phyloP scores from a whole-genome alignment of 53 echinoderm and acorn worm species.

The Luidia sarsii region DNA sequence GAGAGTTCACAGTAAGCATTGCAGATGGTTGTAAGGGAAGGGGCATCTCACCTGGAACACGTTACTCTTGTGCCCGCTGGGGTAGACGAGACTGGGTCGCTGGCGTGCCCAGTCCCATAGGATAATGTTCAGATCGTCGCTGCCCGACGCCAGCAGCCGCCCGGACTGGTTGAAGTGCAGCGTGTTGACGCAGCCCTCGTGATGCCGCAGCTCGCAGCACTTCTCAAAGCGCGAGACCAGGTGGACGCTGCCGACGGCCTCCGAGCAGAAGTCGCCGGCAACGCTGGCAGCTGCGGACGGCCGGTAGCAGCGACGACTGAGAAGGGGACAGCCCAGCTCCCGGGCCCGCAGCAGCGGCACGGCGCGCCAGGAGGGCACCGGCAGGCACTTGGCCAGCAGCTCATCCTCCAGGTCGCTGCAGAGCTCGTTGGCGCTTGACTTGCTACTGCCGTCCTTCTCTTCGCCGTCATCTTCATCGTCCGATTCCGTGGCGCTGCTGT shows the following conservation, averaged over 20 bases:
- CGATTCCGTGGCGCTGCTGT: conserved; percentile 50
- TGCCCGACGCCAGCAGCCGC: conserved; percentile 83
- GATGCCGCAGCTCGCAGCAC: conserved; percentile 76
- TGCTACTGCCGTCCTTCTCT: conserved; percentile 22
- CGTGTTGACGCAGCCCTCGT: conserved; percentile 95
- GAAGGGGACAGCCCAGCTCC: conserved; percentile 65
- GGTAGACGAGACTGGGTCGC: conserved; percentile 69
- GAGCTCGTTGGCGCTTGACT: conserved; percentile 55
- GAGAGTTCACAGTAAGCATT: too few species aligned
- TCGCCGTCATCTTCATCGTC: conserved; percentile 59
- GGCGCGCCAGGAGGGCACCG: conserved; percentile 71
- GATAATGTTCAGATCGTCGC: conserved; percentile 89
- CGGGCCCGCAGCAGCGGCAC: conserved; percentile 64
- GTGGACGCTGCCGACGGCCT: conserved; percentile 72
- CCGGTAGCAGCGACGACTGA: too few species aligned
- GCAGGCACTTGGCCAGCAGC: conserved; percentile 66
- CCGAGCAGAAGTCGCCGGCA: conserved; percentile 65
- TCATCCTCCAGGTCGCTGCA: conserved; percentile 74
- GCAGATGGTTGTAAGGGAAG: too few species aligned
- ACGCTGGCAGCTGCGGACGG: conserved; percentile 12
- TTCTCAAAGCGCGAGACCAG: conserved; percentile 78
- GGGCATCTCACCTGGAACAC: conserved; percentile 88
- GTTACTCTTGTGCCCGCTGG: conserved; percentile 92
- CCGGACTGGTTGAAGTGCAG: conserved; percentile 90
- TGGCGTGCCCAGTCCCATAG: conserved; percentile 88